Evolutionary conservation across 2,797 vertebrate species (phyloP).

Genomic region (Rhynchonycteris naso): DNA sequence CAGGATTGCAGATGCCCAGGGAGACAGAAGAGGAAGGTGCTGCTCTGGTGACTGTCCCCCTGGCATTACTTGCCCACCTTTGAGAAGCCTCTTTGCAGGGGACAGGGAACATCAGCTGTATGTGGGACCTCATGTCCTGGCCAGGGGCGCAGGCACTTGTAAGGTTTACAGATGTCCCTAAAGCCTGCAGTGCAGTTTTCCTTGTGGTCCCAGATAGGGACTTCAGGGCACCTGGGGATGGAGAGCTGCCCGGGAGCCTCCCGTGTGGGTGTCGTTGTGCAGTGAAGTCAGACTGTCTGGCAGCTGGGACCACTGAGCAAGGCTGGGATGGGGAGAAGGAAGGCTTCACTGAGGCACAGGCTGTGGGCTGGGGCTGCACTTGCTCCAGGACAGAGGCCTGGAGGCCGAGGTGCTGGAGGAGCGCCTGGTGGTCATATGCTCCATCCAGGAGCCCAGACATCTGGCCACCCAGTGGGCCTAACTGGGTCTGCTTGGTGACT

Average conservation of each 20-base stretch:
- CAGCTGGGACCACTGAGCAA: background rate
- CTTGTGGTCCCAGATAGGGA: background rate
- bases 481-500: background rate
- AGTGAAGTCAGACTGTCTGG: background rate
- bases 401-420: background rate
- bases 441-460: rapidly evolving
- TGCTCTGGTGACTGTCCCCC: background rate
- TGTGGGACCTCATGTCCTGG: background rate
- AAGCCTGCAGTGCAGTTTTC: background rate
- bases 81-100: background rate
- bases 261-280: rapidly evolving
- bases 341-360: rapidly evolving
- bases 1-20: no score
- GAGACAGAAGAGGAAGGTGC: background rate
- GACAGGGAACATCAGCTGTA: background rate
- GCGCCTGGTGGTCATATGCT: background rate
- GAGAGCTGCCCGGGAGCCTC: background rate
- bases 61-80: background rate
- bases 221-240: rapidly evolving
- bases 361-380: rapidly evolving
- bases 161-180: background rate
- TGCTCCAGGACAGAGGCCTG: background rate
- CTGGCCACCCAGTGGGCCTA: background rate
- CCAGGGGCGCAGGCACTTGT: background rate
- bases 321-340: background rate